These are phyloP conservation scores for Chrysodeixis includens DNA, from an alignment of 2,888 invertebrate genomes.

Conservation along the genomic window DNA sequence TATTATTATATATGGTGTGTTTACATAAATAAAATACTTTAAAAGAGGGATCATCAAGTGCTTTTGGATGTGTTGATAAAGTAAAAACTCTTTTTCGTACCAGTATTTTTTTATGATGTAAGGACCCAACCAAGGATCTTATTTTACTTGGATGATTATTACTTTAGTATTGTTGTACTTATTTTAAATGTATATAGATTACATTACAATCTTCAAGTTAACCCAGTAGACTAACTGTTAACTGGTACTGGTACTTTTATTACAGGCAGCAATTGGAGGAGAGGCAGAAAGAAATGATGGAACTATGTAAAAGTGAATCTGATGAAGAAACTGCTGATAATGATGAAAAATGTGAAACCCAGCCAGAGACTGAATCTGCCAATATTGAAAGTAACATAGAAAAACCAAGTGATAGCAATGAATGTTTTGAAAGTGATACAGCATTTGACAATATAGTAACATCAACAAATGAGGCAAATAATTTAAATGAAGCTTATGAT, in stretches of 20 bases:
- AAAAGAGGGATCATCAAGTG: not conserved
- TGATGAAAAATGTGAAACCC: conserved; percentile 34
- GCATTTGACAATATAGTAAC: conserved; percentile 6
- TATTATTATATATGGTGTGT: conserved; percentile 49
- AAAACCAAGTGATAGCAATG: conserved; percentile 12
- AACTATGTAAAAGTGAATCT: conserved; percentile 92
- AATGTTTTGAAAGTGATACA: conserved; percentile 12
- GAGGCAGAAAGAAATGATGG: conserved; percentile 92
- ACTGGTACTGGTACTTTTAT: conserved; percentile 16
- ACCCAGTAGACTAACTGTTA: too few species aligned
- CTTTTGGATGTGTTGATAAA: not conserved
- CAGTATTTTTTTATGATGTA: too few species aligned
- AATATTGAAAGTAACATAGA: conserved; percentile 15
- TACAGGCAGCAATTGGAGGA: conserved; percentile 91
- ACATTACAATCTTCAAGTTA: too few species aligned
- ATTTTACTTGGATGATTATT: too few species aligned
- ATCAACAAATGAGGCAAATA: conserved; percentile 12
- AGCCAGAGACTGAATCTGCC: conserved; percentile 7
- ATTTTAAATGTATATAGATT: too few species aligned
- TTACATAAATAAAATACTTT: too few species aligned
- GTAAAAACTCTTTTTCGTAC: too few species aligned
- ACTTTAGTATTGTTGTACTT: too few species aligned
- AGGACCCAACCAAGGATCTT: too few species aligned
- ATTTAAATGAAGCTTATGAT: conserved; percentile 26
- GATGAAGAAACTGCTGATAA: conserved; percentile 54